Conservation (phyloP, 2,113 vertebrate species). For the Meles meles region DNA sequence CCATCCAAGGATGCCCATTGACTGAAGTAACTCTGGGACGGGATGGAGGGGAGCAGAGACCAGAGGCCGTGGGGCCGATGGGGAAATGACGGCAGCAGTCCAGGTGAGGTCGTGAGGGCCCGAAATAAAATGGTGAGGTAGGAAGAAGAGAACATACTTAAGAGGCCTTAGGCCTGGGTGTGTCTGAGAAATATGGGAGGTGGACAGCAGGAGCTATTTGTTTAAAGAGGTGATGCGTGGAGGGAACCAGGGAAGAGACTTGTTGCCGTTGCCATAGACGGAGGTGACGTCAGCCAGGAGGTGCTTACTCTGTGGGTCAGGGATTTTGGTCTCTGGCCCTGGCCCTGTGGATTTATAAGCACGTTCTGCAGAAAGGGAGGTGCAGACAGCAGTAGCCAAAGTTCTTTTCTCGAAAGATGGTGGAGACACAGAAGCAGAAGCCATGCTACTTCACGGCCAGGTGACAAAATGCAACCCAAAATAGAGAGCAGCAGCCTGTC, state of each 20-base stretch:
- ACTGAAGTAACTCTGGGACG: background rate
- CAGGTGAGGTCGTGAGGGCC: background rate
- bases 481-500: background rate
- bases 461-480: background rate
- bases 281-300: background rate
- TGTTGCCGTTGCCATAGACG: accelerated
- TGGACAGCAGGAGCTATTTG: background rate
- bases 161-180: background rate
- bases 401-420: background rate
- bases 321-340: background rate
- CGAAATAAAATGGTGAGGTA: background rate
- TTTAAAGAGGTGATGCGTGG: background rate
- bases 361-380: background rate
- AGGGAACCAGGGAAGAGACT: background rate
- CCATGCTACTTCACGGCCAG: background rate
- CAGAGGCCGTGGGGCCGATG: background rate
- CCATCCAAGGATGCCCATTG: background rate
- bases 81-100: background rate
- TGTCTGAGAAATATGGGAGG: background rate
- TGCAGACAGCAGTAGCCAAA: background rate
- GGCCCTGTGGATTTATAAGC: background rate
- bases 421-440: background rate
- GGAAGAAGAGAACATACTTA: background rate
- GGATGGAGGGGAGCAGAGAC: background rate
- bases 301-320: background rate